Base-by-base conservation (phyloP, 2,113 vertebrate species). In the Urocynchramus pylzowi region DNA sequence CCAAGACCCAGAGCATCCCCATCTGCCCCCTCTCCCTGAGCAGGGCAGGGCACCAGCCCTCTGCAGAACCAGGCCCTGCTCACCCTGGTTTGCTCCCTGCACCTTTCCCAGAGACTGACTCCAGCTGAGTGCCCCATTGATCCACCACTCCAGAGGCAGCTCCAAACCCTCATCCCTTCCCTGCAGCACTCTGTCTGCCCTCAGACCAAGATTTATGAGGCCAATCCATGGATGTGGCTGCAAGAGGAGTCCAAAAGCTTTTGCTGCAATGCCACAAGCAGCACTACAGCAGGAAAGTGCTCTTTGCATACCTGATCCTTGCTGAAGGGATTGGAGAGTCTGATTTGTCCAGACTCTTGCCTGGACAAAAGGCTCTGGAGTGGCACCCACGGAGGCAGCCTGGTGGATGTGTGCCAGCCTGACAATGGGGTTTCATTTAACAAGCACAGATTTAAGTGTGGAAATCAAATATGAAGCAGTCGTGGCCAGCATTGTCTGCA, bases 401-500 rank as follows among this genome's bases (percentile, higher is more conserved):
- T 41, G 87, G 95, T 45, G 87, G 95, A 41, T 6, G 5, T 4
- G 4, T 71, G 92, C 95, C 96, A 96, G 17, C 70, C 77, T 95
- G 88, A 79, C 94, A 93, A 65, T 60, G 73, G 81, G 85, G 56
- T 77, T 95, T 67, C 59, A 2, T 74, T 95, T 93, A 95, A 78
- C 52, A 33, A 89, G 53, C 39, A 11, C 44, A 81, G 73, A 89
- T 95, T 85, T 64, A 85, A 97, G 87, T 88, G 33, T 54, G 91
- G 87, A 95, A 97, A 93, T 91, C 74, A 88, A 97, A 95, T 39
- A 21, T 68, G 76, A 91, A 97, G 61, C 80, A 95, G 70, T 83
- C 30, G 2, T 45, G 59, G 91, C 93, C 73, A 95, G 84, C 96
- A 96, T 93, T 95, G 94, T 96, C 89, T 90, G 68, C 96, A 92